A percentile compares a stretch with the other conserved stretches of the same genome.
These are phyloP conservation scores for Meriones psammophilus DNA, from an alignment of 2,797 vertebrate genomes.

Conservation along the genomic window DNA sequence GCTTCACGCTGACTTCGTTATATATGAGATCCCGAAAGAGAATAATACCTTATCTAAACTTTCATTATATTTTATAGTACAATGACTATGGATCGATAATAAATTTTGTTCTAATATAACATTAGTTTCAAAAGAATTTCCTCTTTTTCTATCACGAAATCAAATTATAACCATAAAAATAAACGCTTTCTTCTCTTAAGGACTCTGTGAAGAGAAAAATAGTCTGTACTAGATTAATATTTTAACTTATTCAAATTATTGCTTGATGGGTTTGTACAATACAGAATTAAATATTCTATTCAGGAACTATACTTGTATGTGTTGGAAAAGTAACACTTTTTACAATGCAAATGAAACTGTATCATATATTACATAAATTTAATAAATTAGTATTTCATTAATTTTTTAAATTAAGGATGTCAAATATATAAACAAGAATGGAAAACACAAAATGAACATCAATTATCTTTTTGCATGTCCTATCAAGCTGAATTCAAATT, in stretches of 20 bases:
- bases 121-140: conserved; percentile 75
- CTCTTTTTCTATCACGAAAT: conserved; percentile 70
- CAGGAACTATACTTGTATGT: conserved; percentile 1
- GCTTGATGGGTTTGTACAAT: conserved; percentile 42
- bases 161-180: conserved; percentile 69
- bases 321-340: conserved; percentile 61
- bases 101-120: conserved; percentile 68
- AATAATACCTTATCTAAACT: conserved; percentile 71
- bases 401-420: conserved; percentile 14
- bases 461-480: not conserved
- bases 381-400: conserved; percentile 25
- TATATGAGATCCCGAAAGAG: conserved; percentile 64
- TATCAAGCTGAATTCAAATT: conserved; percentile 14
- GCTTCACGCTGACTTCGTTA: conserved; percentile 65
- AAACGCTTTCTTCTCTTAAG: conserved; percentile 49
- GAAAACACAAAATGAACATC: conserved; percentile 35
- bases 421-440: conserved; percentile 6
- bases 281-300: conserved; percentile 48
- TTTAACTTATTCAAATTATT: conserved; percentile 69
- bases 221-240: conserved; percentile 45
- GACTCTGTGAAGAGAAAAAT: conserved; percentile 49
- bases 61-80: conserved; percentile 74
- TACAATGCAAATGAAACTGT: not conserved
- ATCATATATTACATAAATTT: conserved; percentile 32
- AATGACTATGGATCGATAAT: conserved; percentile 76